phyloP scores from a whole-genome alignment of 2,888 invertebrate genomes.

The Copidosoma aretas region DNA sequence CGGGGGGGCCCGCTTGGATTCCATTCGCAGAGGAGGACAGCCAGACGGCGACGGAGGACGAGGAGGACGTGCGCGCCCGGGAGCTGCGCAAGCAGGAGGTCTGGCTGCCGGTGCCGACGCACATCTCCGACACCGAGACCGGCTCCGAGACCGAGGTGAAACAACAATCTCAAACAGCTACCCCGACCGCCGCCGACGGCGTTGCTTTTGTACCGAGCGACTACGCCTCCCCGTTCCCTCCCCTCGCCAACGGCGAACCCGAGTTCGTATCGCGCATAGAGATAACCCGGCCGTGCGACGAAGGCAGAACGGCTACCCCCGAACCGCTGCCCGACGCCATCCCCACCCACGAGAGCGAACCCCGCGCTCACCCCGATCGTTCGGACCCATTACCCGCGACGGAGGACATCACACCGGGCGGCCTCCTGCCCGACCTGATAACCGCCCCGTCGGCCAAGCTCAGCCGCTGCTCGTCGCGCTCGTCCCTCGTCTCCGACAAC shows the following conservation, averaged over 20 bases:
- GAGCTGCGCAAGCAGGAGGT: slow-evolving; percentile 75
- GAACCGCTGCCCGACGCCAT: slow-evolving; percentile 41
- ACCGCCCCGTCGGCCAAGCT: slow-evolving; percentile 50
- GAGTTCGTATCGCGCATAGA: background rate
- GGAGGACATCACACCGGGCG: background rate
- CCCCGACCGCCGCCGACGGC: slow-evolving; percentile 8
- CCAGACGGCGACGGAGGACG: slow-evolving; percentile 77
- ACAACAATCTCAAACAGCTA: slow-evolving; percentile 44
- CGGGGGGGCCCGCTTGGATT: slow-evolving; percentile 64
- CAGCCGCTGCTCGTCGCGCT: slow-evolving; percentile 44
- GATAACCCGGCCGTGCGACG: background rate
- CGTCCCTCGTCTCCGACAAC: slow-evolving; percentile 45
- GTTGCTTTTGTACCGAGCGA: background rate
- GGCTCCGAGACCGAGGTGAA: slow-evolving; percentile 78
- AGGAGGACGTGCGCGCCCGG: slow-evolving; percentile 73
- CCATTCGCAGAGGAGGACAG: slow-evolving; percentile 69
- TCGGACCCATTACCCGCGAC: background rate
- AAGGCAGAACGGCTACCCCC: background rate
- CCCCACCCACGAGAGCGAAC: slow-evolving; percentile 20
- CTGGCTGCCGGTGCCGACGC: slow-evolving; percentile 69
- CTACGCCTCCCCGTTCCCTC: background rate
- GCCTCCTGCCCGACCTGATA: slow-evolving; percentile 54
- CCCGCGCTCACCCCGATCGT: slow-evolving; percentile 9
- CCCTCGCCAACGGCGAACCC: background rate
- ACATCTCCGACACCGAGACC: slow-evolving; percentile 70